Base-by-base conservation (phyloP, 2,113 vertebrate genomes). In the Martes martes region DNA sequence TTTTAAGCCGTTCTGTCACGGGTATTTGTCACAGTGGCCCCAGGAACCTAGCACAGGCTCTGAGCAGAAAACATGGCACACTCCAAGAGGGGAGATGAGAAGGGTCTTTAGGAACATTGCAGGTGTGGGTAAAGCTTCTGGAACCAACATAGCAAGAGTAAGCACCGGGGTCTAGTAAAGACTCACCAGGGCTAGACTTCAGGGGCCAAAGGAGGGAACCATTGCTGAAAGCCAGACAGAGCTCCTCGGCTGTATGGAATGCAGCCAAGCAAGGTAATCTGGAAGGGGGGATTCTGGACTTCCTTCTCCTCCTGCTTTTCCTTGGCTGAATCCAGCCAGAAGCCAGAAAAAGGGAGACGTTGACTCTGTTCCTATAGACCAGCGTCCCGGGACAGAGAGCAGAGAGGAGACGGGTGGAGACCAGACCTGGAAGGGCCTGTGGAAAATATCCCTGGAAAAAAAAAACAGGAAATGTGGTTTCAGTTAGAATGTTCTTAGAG, bases 71-170 rank as follows among this genome's bases (percentile, higher is more conserved):
- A 18, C 26, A 87, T 0, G 6, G 65, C 24, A 14, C 18, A 1
- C 50, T 3, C 24, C 61, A 21, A 78, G 0, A 78, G 0, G 16
- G 61, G 19, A 79, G 14, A 57, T 47, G 39, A 95, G 71, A 18
- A 7, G 23, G 2, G 11, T 24, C 73, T 71, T 11, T 18, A 24
- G 83, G 42, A 39, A 33, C 42, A 11, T 3, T 28, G 65, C 33
- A 81, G 11, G 31, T 2, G n/a, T 55, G 55, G 26, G 39, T 47
- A 42, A 61, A 42, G 50, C 24, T 19, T 6, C 4, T 23, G 39
- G 55, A 15, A 42, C 18, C 24, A 9, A n/a, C 33, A 24, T 2
- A 0, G 15, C 2, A 55, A 1, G 3, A 4, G 33, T 39, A 24
- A 33, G 63, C 74, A 26, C 47, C 7, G 5, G 31, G 28, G 2